Conservation (phyloP, 2,797 vertebrate species). For the Phyllotis vaccarum region DNA sequence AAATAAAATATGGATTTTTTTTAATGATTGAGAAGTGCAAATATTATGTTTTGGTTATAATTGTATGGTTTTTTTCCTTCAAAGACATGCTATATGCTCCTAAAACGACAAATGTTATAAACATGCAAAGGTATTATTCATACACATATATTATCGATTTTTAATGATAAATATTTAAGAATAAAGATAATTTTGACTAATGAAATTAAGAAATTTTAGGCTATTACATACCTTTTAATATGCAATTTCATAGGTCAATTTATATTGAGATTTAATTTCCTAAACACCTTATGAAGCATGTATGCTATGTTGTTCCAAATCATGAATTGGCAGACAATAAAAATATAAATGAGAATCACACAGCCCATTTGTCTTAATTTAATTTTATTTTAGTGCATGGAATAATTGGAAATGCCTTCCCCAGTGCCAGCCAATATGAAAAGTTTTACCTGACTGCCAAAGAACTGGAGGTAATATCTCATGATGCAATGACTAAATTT, state of each 20-base stretch:
- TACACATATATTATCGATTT: background rate
- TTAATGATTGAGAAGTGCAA: background rate
- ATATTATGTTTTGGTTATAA: background rate
- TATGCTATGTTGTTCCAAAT: slow-evolving; percentile 10
- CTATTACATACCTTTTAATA: background rate
- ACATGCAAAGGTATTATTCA: fast-evolving
- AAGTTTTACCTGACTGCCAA: slow-evolving; percentile 45
- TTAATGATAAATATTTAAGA: slow-evolving; percentile 2
- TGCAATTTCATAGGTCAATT: background rate
- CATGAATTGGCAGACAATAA: background rate
- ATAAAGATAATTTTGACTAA: background rate
- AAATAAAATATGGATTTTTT: background rate
- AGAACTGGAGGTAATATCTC: slow-evolving; percentile 43
- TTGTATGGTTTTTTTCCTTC: background rate
- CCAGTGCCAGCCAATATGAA: slow-evolving; percentile 32
- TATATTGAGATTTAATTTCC: background rate
- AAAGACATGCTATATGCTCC: background rate
- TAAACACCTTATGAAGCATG: background rate
- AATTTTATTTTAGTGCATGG: slow-evolving; percentile 31
- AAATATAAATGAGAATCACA: background rate
- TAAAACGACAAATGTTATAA: background rate
- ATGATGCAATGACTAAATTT: slow-evolving; percentile 65
- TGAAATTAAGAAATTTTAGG: background rate
- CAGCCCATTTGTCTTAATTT: background rate
- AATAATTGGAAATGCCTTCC: slow-evolving; percentile 45